Evolutionary conservation across 2,113 vertebrate genomes (phyloP), one percentile per base, ranked within the genome.

Genomic region (Periophthalmus modestus): DNA sequence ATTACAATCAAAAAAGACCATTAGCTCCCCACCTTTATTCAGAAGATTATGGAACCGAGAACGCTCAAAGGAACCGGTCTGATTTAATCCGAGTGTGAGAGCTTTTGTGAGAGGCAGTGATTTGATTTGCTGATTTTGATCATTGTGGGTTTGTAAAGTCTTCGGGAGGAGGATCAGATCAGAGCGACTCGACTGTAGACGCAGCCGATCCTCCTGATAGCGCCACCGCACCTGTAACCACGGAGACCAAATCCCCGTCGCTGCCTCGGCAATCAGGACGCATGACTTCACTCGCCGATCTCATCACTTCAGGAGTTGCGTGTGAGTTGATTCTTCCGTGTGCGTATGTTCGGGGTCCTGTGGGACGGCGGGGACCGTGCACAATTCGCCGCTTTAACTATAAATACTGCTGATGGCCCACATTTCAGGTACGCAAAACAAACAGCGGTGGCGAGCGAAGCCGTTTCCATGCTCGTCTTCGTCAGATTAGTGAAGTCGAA

Each of bases 341-440:
- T 73, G 74, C 47, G n/a, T n/a, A n/a, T n/a, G n/a, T n/a, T n/a
- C n/a, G n/a, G n/a, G n/a, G n/a, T n/a, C n/a, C n/a, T n/a, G n/a
- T n/a, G n/a, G n/a, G n/a, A n/a, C n/a, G n/a, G n/a, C n/a, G 39
- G 68, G 76, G 82, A 77, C 77, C 76, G 36, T 62, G 83, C 77
- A 82, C 55, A 80, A 82, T 87, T 67, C 59, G 48, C 47, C 62
- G 68, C 72, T 88, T 87, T 79, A 79, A 82, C 78, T 74, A 75
- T 79, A 82, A 86, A 86, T 85, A 83, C 73, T 82, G 86, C 89
- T 80, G 87, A 91, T 75, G 73, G 82, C 59, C 80, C 72, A 85
- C 72, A 88, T 91, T 90, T 85, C 82, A 87, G 78, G 84, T 89
- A 82, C 82, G 84, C 84, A 89, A 79, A 88, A 74, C 82, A 85